Base-by-base conservation (phyloP, 2,113 vertebrate species). In the Planiliza haematocheilus region DNA sequence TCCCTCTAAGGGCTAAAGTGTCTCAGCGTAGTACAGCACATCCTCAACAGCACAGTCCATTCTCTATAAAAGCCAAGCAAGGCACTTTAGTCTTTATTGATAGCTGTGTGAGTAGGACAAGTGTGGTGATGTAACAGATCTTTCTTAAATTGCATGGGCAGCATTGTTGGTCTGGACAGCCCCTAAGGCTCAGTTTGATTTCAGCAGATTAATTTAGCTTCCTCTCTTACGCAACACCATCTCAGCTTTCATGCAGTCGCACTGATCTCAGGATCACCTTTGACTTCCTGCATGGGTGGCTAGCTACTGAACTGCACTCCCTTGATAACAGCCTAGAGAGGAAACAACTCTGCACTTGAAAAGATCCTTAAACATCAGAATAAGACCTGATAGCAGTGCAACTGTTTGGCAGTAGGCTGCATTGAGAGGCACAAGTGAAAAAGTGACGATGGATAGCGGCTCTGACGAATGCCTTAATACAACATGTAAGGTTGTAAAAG, bases 181-280 rank as follows among this genome's bases (percentile, higher is more conserved):
- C 83, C 86, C 83, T 1, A 45, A 73, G 85, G 88, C 82, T 79
- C 69, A 84, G 85, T 92, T 91, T 87, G 87, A 92, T 85, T 91
- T 79, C 74, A 78, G 83, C 74, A 89, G 82, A 91, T 90, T 89
- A 53, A 91, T 91, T 90, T 91, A 88, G 91, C 84, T 80, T 88
- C 81, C 76, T 83, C 76, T 66, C 85, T 91, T 91, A 89, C 52
- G 85, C 68, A 89, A 91, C 64, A 53, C 65, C 69, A 88, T 91
- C 85, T 91, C 83, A 49, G 84, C 86, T 91, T 91, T 89, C 84
- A 77, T 67, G 84, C 68, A 38, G 70, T 65, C 88, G 79, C 70
- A 55, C 79, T 83, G 84, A 85, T 90, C 84, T 87, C 55, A 56
- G 64, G 71, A 65, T 89, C 70, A 88, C 85, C 84, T 90, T 83